Base-by-base conservation (phyloP, 2,797 vertebrate genomes). In the Sternotherus odoratus region DNA sequence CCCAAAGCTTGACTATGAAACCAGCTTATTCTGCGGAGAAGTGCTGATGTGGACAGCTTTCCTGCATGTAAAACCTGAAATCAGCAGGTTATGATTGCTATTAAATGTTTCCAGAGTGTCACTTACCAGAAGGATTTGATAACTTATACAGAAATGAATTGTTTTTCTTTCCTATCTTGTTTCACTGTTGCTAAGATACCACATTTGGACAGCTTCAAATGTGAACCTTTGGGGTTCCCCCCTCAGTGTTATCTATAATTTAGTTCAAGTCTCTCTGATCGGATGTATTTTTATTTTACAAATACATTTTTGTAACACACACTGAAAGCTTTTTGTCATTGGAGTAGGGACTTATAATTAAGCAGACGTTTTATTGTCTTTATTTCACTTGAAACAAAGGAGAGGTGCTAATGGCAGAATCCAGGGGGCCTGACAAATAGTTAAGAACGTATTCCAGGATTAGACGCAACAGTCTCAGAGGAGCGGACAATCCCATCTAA, bases 91-190 rank as follows among this genome's bases (percentile, higher is more conserved):
- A 84, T 12, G 87, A 96, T 97, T 60, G 97, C 95, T 96, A 96
- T 95, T 6, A 5, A 92, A 82, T 96, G 96, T 98, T 98, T 98
- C 98, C 97, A 81, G 96, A 92, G 17, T 97, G 97, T 98, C 97
- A 98, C 97, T 98, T 98, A 98, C 98, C 97, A 98, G 98, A 98
- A 98, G 93, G 85, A 97, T 97, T 97, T 96, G 91, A 97, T 96
- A 97, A 94, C 88, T 97, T 96, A 97, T 96, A 96, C 88, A 97
- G 97, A 98, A 98, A 98, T 97, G 95, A 98, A 97, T 96, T 95
- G 95, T 96, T 96, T 94, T 98, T 79, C 89, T 97, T 97, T 97
- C 97, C 96, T 96, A 97, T 98, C 96, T 96, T 95, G 93, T 94
- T 96, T 77, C 96, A 87, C 82, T 92, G 91, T 78, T 91, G 91